Base-by-base conservation (phyloP, 2,113 vertebrate species). In the Elaphurus davidianus region DNA sequence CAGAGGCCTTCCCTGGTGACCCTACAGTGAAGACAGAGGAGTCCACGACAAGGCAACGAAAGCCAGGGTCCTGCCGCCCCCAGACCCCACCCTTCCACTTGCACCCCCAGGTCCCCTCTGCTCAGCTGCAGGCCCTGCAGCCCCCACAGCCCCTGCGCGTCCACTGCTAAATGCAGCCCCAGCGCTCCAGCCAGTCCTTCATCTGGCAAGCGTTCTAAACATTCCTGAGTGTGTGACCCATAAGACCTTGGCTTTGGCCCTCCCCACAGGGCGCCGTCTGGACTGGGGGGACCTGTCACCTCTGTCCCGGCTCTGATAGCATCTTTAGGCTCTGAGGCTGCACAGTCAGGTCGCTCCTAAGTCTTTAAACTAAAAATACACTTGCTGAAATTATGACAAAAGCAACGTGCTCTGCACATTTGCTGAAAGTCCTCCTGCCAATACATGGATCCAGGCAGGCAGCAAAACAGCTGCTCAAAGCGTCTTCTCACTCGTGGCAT, bases 91-190 rank as follows among this genome's bases (percentile, higher is more conserved):
- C 17, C 25, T 6, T 54, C 82, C 4, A 10, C 25, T 33, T 9
- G 40, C 3, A 13, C 28, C 59, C 67, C 33, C 2, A 0, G 1
- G 17, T 19, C 11, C 50, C 25, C 36, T 85, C 57, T 36, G 36
- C 67, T 33, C 74, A 33, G 74, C 57, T 6, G 43, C 43, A 36
- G 92, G 50, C 47, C 5, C 15, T 82, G 47, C 11, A 21, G 17
- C 25, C 12, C 45, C 78, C 45, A 21, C 0, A 21, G 43, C 7
- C 23, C 21, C 25, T 10, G 1, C 3, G 0, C 1, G 0, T 33
- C 47, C 12, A 0, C 12, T 4, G 40, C 43, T 59, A 10, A 43
- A 21, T 4, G 52, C 62, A 33, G 8, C 7, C 27, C 40, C 9
- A 2, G 78, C 0, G 1, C 47, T 15, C 43, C 11, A 6, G 28